Percentiles rank a stretch among this genome's conserved stretches.
Evolutionary conservation across 1,140 invertebrate genomes (phyloP).

Genomic region (Musca domestica): DNA sequence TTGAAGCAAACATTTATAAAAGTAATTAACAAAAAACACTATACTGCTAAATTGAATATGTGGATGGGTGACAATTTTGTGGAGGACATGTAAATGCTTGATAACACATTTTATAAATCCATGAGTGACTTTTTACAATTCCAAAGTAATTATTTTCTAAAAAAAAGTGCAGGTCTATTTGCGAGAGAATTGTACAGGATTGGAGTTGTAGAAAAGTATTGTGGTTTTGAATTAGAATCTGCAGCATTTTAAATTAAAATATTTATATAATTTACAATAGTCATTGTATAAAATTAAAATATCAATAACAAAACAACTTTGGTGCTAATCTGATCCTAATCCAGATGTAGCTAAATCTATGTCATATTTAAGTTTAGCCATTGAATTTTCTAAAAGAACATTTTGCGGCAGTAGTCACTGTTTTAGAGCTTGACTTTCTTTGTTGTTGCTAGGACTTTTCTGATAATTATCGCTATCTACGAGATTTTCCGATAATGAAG

Average conservation of each 20-base stretch:
- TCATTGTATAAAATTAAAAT: too few relatives aligned
- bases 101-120: too few relatives aligned
- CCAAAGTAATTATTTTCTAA: too few relatives aligned
- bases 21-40: not conserved
- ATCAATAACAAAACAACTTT: too few relatives aligned
- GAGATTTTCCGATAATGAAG: not conserved
- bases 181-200: not conserved
- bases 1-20: not conserved
- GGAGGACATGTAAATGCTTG: too few relatives aligned
- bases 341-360: not conserved
- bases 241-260: too few relatives aligned
- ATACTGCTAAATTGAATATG: not conserved
- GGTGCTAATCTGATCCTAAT: not conserved
- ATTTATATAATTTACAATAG: too few relatives aligned
- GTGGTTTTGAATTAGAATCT: too few relatives aligned
- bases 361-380: constrained; percentile 17
- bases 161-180: too few relatives aligned
- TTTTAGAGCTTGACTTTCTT: not conserved
- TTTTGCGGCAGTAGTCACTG: constrained; percentile 1
- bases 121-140: too few relatives aligned
- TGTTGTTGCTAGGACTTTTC: not conserved
- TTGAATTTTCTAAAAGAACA: constrained; percentile 1
- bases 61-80: not conserved
- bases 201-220: not conserved
- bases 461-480: not conserved